Evolutionary conservation across 2,113 vertebrate genomes (phyloP), one percentile per base, ranked within the genome.

Genomic region (Lampris incognitus): DNA sequence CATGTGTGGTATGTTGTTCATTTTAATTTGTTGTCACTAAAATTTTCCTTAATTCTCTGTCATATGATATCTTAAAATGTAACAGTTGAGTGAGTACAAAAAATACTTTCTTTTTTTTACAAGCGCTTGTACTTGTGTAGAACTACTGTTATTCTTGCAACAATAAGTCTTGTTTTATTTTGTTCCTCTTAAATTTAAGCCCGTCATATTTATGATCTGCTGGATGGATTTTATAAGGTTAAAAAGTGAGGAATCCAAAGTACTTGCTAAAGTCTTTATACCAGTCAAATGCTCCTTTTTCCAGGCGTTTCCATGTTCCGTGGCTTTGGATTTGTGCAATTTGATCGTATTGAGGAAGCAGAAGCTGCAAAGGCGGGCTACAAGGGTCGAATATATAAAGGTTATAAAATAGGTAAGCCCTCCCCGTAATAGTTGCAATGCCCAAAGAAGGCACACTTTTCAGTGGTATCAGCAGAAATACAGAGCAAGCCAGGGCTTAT

Each of bases 371-470:
- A 95, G 94, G 92, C 93, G 88, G 94, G 93, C 91, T 92, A 96
- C 93, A 97, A 95, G 67, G 95, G 94, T 91, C 96, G 94, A 87
- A 91, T 96, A 94, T 97, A 94, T 96, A 95, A 93, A 96, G 92
- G 94, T 91, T 95, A 94, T 96, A 94, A 95, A 96, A 94, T 97
- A 97, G 96, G 96, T 96, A 96, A 96, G 95, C 83, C 66, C 76
- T 78, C 68, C 71, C 72, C 79, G 52, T 65, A 70, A 13, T 69
- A 66, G 73, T 59, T 67, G 59, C 87, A 81, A 72, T 91, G 79
- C 85, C 11, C 79, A 55, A 66, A 68, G 5, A 64, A 24, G 5
- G 52, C 41, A 61, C 46, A n/a, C 3, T 42, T 68, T 44, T 59
- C 69, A 9, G 46, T 77, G 4, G 13, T 74, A 49, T 49, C 42